These are phyloP conservation scores for Druon quercuslanigerum DNA, from an alignment of 1,140 invertebrate species.

Conservation along the genomic window DNA sequence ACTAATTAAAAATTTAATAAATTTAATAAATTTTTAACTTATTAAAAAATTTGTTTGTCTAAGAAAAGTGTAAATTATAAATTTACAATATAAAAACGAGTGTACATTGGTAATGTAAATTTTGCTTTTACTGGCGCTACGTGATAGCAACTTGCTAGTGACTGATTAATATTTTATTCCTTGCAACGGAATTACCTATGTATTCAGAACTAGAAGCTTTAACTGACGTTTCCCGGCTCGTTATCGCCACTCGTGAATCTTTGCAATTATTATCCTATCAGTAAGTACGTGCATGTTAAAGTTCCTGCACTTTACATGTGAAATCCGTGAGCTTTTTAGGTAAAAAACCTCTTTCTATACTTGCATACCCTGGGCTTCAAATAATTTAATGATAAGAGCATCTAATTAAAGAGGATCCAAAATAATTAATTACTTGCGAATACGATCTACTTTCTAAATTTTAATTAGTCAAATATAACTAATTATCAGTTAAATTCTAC, in stretches of 20 bases:
- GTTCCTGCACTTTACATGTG: background rate
- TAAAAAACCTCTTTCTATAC: background rate
- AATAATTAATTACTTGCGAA: too few species aligned
- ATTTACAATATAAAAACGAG: too few species aligned
- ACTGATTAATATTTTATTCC: slow-evolving; percentile 43
- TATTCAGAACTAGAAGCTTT: slow-evolving; percentile 37
- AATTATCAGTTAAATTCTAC: too few species aligned
- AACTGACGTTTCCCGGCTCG: slow-evolving; percentile 38
- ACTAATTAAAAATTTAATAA: too few species aligned
- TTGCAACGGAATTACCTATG: slow-evolving; percentile 29
- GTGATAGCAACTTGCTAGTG: slow-evolving; percentile 37
- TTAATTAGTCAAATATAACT: too few species aligned
- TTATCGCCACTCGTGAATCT: slow-evolving; percentile 51
- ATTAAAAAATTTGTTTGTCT: background rate
- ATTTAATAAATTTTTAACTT: too few species aligned
- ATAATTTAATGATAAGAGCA: too few species aligned
- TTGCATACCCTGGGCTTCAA: too few species aligned
- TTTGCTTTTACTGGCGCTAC: slow-evolving; percentile 37
- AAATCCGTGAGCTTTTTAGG: background rate
- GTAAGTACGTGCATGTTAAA: background rate
- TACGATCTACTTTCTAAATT: too few species aligned
- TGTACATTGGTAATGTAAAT: slow-evolving; percentile 43
- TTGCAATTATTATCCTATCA: slow-evolving; percentile 38
- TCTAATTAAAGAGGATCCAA: too few species aligned
- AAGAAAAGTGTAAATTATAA: background rate